Evolutionary conservation across 2,888 invertebrate species (phyloP), one percentile per base, ranked within the genome.

Genomic region (Caenorhabditis uteleia): DNA sequence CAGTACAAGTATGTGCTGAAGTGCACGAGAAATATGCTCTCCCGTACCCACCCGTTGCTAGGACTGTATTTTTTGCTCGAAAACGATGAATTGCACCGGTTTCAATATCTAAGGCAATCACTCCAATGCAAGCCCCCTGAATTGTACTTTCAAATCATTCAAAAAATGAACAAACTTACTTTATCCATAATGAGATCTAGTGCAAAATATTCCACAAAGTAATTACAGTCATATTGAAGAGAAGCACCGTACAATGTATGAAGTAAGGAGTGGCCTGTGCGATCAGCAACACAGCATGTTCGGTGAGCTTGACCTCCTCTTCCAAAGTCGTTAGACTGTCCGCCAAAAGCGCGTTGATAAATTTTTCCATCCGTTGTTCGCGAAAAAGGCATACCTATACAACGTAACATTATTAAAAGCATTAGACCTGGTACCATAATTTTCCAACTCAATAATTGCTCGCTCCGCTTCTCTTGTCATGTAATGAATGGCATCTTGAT

Each of bases 301-400:
- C 88, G 89, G 85, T 81, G 80, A 43, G 80, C 80, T 50, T 80
- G 80, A 0, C 97, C 97, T 23, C 97, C 98, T 86, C 95, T 94
- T 50, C 98, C 98, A 84, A 90, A 98, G 84, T 98, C 90, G 58
- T 95, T 88, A 36, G 93, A 93, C 85, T 98, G 97, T 1, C 98
- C 98, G 61, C 98, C 98, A 84, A 98, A 99, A 14, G 98, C 97
- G 68, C 98, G 88, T 86, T 98, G 98, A 85, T 98, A 98, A 82
- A 98, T 97, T 86, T 91, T 93, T 46, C 91, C 98, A 64, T 95
- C 95, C 16, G 89, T 88, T 0, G 97, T 94, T 69, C 98, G 89
- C 50, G 95, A 97, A 87, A 98, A 99, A 4, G 80, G 80, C 71
- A 71, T 71, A 40, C 70, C 65, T 55, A 25, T 6, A 43, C 21